Evolutionary conservation across 2,888 invertebrate genomes (phyloP), one percentile per base, ranked within the genome.

Genomic region (Petrolisthes cinctipes): DNA sequence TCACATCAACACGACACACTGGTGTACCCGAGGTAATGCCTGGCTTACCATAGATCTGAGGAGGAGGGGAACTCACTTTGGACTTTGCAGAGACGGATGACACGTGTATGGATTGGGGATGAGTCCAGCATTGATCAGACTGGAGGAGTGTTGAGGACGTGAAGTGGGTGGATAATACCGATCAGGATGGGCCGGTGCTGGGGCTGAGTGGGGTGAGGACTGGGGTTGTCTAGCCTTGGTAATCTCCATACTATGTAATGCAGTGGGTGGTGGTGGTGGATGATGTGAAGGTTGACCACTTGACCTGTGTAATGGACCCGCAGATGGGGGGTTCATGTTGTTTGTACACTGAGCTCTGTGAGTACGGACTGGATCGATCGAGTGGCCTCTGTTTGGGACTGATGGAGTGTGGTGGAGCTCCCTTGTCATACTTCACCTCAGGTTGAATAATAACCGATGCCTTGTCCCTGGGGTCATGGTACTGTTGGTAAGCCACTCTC

Each of bases 11-110:
- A 51, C 94, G 93, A 91, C 94, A 93, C 4, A 94, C 93, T 37
- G 95, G 94, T 66, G 94, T 94, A 6, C 94, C 94, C 73, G 94
- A 93, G 90, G 94, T 94, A 86, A 94, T 94, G 20, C 95, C 95
- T 73, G 94, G 94, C 51, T 91, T 89, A 7, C 89, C 87, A 76
- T 90, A 90, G 37, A 90, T 82, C 73, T 90, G 90, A 4, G 85
- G 90, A 5, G 89, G 90, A 20, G 90, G 90, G 4, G 89, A 89
- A 68, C 83, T 88, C 11, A 90, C 90, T 75, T 89, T 90, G 17
- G 90, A 73, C 71, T 90, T 90, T 23, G 86, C 78, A 71, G 79
- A 68, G 14, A 73, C 79, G 7, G 87, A 83, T 61, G 88, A 73
- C 23, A 82, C 86, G 54, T 90, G 90, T 51, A 90, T 75, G 20